Evolutionary conservation across 2,888 invertebrate genomes (phyloP).

Genomic region (Caenorhabditis zanzibari): DNA sequence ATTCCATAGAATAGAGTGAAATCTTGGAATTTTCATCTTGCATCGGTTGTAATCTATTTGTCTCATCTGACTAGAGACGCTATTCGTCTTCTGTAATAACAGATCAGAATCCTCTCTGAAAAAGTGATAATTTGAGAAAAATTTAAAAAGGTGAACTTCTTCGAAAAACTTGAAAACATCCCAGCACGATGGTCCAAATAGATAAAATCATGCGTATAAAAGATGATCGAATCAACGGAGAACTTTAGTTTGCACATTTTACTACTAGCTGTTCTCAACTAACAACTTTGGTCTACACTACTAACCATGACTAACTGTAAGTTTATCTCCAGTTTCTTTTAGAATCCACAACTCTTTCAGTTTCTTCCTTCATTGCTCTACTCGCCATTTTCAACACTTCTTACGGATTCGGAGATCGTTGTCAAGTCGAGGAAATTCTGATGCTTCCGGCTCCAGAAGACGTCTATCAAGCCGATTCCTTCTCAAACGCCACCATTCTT

Average conservation of each 20-base stretch:
- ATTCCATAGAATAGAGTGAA: no score
- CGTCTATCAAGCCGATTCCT: neutral
- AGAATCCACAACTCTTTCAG: neutral
- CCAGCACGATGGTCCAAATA: constrained; percentile 5
- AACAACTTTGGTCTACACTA: constrained; percentile 16
- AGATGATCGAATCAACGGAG: neutral
- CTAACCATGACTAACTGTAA: constrained; percentile 35
- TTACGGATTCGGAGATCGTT: neutral
- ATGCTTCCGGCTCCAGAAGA: constrained; percentile 34
- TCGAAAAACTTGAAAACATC: neutral
- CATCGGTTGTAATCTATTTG: no score
- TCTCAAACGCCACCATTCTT: neutral
- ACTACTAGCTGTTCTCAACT: neutral
- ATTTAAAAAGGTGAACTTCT: constrained; percentile 1
- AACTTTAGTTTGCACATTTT: neutral
- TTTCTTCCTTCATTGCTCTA: neutral
- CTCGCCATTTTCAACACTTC: constrained; percentile 7
- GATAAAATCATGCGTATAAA: constrained; percentile 17
- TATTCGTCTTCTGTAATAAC: no score
- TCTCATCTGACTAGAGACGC: no score
- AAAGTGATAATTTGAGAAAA: neutral
- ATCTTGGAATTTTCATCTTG: no score
- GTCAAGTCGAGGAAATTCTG: constrained; percentile 12
- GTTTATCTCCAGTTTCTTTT: neutral
- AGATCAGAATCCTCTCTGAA: neutral